Evolutionary conservation across 1,140 invertebrate species (phyloP).

Genomic region (Penaeus japonicus): DNA sequence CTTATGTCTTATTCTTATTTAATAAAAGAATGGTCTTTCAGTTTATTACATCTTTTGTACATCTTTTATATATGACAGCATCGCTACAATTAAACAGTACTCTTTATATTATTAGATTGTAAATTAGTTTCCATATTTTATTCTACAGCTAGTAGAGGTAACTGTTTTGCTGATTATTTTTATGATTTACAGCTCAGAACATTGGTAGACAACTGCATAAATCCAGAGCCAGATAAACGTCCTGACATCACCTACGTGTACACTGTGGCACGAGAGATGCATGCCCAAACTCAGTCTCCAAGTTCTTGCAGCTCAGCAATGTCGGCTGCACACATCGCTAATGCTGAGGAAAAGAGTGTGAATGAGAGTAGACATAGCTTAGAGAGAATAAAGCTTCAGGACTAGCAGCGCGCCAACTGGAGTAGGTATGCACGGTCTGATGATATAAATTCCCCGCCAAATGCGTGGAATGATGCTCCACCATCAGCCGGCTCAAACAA

Average conservation of each 20-base stretch:
- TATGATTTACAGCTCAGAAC: slow-evolving; percentile 67
- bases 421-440: slow-evolving; percentile 44
- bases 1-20: too few relatives aligned
- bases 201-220: slow-evolving; percentile 71
- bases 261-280: slow-evolving; percentile 45
- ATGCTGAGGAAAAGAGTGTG: slow-evolving; percentile 22
- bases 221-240: slow-evolving; percentile 69
- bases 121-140: too few relatives aligned
- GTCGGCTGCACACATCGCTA: slow-evolving; percentile 31
- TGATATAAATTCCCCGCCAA: slow-evolving; percentile 29
- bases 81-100: background rate
- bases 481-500: background rate
- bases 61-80: background rate
- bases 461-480: slow-evolving; percentile 34
- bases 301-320: slow-evolving; percentile 28
- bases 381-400: slow-evolving; percentile 31
- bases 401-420: slow-evolving; percentile 53
- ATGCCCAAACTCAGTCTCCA: slow-evolving; percentile 42
- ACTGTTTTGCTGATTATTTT: too few relatives aligned
- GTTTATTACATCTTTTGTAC: background rate
- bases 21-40: background rate
- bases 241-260: slow-evolving; percentile 69
- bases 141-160: too few relatives aligned
- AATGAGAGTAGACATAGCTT: slow-evolving; percentile 44
- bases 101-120: too few relatives aligned